Evolutionary conservation across 2,888 invertebrate genomes (phyloP).

Genomic region (Temnothorax ravouxi): DNA sequence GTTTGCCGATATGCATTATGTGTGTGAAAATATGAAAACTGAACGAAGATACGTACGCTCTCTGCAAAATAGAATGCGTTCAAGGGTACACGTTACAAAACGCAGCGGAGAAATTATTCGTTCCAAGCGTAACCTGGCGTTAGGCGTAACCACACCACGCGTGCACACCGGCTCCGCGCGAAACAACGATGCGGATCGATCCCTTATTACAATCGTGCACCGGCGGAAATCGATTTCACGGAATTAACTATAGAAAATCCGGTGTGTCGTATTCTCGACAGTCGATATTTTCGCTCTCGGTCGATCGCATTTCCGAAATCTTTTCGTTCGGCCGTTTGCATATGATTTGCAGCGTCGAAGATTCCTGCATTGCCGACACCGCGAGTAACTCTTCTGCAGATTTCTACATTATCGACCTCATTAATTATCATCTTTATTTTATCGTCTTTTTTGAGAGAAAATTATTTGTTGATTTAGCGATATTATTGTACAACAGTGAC

Average conservation of each 20-base stretch:
- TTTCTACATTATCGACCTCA: background rate
- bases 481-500: background rate
- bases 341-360: background rate
- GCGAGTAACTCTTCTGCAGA: background rate
- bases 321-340: too few species aligned
- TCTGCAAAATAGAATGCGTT: background rate
- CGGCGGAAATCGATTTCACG: slow-evolving; percentile 6
- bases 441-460: too few species aligned
- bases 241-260: slow-evolving; percentile 25
- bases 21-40: background rate
- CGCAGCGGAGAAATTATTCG: background rate
- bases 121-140: background rate
- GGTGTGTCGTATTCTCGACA: background rate
- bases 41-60: background rate
- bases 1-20: background rate
- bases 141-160: background rate
- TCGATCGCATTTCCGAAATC: background rate
- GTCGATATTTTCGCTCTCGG: background rate
- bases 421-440: too few species aligned
- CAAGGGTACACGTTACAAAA: background rate
- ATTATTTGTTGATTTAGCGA: background rate
- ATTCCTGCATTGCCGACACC: background rate
- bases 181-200: background rate
- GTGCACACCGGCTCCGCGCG: background rate
- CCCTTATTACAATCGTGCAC: background rate